Evolutionary conservation across 2,888 invertebrate genomes (phyloP), one percentile per base, ranked within the genome.

Genomic region (Dicyrtoma fusca): DNA sequence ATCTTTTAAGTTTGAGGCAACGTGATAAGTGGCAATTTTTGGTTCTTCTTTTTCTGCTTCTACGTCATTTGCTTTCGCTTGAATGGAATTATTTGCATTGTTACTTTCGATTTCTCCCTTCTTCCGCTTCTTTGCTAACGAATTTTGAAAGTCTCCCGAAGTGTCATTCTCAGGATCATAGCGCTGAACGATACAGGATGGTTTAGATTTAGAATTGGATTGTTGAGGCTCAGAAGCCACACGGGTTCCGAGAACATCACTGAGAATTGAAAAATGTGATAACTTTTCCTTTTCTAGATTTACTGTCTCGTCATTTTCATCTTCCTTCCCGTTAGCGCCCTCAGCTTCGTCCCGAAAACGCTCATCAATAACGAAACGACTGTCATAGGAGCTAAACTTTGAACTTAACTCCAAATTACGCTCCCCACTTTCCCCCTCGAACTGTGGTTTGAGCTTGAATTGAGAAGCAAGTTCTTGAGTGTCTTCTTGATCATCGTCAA

Each of bases 281-380:
- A 69, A 45, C 47, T 76, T 75, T 53, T 77, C 76, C 13, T 71
- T 23, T 21, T 59, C 66, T 42, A 61, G 59, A 49, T 51, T 66
- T 34, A 26, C 65, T 0, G 55, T 65, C 6, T 72, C 63, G 0
- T 59, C 62, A 1, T 34, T 23, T 25, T 23, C 42, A 10, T 70
- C 51, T n/a, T n/a, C n/a, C n/a, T n/a, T n/a, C n/a, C n/a, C n/a
- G n/a, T n/a, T n/a, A 26, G 68, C 53, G 8, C 57, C 34, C n/a
- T 55, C 63, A 4, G 55, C 63, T 13, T 51, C 45, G 1, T 78
- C 76, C 11, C 72, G 72, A 64, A 80, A 80, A 25, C 80, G 64
- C n/a, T 77, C 75, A 49, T 80, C 80, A 17, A 80, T 74, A 63
- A 73, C 70, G 61, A 80, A 80, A 45, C 80, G 70, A 1, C 71